phyloP scores from a whole-genome alignment of 2,888 invertebrate genomes.

The Amphimallon solstitiale region DNA sequence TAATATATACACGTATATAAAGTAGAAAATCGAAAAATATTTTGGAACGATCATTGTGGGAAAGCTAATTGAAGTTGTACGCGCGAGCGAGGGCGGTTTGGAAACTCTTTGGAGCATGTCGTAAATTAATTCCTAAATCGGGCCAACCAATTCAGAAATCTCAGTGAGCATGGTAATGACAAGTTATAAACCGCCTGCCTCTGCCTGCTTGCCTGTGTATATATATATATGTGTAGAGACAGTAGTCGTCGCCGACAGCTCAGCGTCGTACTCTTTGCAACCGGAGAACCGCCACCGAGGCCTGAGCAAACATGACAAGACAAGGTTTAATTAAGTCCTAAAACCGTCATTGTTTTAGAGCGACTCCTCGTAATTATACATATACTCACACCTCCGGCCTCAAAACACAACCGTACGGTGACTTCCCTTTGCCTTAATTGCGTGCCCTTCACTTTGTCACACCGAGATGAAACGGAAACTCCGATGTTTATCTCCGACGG shows the following conservation, averaged over 20 bases:
- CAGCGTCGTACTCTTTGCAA: conserved; percentile 53
- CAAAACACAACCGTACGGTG: conserved; percentile 25
- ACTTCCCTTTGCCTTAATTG: conserved; percentile 39
- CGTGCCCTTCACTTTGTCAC: conserved; percentile 38
- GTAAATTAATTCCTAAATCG: conserved; percentile 56
- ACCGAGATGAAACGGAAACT: conserved; percentile 40
- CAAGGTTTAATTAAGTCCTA: conserved; percentile 63
- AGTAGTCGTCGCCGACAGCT: not conserved
- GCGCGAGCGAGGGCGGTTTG: not conserved
- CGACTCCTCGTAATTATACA: conserved; percentile 55
- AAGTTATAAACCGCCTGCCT: conserved; percentile 62
- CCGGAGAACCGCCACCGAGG: conserved; percentile 56
- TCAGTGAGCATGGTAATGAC: conserved; percentile 61
- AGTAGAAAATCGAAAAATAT: no score
- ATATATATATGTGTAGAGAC: not conserved
- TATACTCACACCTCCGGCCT: conserved; percentile 52
- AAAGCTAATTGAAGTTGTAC: not conserved
- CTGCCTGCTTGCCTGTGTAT: conserved; percentile 49
- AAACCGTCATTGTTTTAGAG: conserved; percentile 61
- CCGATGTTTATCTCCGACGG: conserved; percentile 35
- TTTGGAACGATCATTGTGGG: not conserved
- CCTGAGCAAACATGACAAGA: conserved; percentile 63
- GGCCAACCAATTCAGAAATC: conserved; percentile 54
- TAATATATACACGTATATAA: no score
- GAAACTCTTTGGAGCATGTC: conserved; percentile 37